Base-by-base conservation (phyloP, 2,888 invertebrate species). In the Oscheius myriophilus region DNA sequence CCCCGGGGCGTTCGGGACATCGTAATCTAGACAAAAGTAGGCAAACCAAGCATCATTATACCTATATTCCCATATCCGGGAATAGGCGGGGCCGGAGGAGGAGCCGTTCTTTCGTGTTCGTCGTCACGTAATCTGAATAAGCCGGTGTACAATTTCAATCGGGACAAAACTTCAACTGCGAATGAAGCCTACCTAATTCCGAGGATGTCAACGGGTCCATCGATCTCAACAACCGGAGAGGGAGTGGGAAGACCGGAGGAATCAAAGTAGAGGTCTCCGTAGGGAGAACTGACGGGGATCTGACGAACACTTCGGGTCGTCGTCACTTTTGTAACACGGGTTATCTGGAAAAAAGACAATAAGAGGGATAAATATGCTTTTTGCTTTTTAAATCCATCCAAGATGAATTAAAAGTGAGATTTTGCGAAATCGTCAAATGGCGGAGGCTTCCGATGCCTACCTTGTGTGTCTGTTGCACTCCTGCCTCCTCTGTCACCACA, bases 261-360 rank as follows among this genome's bases (percentile, higher is more conserved):
- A 67, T 86, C 86, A 59, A 86, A 86, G 70, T 78, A 82, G 54
- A 86, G 77, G 62, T 85, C 82, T n/a, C 78, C 78, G 61, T 79
- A 80, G 7, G 79, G 80, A 3, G 83, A 81, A 23, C 75, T 68
- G 18, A 85, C 81, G 11, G 85, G 85, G 33, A 86, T 78, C 70
- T 86, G 86, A 6, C 82, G 75, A 3, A 86, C 79, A 21, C 83
- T 83, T 25, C 86, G 72, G 14, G 86, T 86, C 21, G 86, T 86
- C 23, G 86, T 86, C 53, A 86, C 82, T 73, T 86, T 86, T 26
- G 86, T 86, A 25, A 86, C 83, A 25, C 84, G 78, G 16, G 86
- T 86, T 41, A 86, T 83, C 85, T 86, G 61, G 12, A 76, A 33
- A 16, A 45, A 26, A 23, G 7, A 23, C 18, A 21, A 39, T 0